These are phyloP conservation scores for Pterocles burchelli DNA, from an alignment of 2,113 vertebrate species.

Conservation along the genomic window DNA sequence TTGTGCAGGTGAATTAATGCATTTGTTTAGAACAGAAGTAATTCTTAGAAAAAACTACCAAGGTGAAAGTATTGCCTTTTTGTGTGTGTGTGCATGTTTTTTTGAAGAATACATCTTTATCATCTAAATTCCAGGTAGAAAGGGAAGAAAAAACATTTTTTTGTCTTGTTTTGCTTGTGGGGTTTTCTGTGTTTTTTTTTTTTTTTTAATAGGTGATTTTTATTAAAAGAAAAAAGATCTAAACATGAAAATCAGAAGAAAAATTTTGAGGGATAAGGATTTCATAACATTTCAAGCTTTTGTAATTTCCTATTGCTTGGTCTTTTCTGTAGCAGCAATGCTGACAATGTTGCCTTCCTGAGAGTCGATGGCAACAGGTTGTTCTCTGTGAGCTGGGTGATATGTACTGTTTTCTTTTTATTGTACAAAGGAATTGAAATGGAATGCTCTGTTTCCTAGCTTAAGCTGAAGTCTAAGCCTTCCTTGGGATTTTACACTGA, in stretches of 20 bases:
- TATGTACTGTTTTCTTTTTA: background rate
- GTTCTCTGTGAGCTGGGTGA: background rate
- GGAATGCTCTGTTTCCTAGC: background rate
- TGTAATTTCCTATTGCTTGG: background rate
- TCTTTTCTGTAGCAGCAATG: background rate
- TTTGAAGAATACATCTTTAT: background rate
- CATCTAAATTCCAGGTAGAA: background rate
- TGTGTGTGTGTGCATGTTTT: background rate
- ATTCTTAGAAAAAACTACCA: background rate
- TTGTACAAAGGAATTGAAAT: background rate
- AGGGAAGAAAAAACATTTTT: background rate
- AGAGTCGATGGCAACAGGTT: background rate
- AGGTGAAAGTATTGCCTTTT: background rate
- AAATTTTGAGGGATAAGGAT: background rate
- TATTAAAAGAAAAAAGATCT: background rate
- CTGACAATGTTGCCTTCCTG: background rate
- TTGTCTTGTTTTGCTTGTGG: background rate
- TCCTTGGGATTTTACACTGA: background rate
- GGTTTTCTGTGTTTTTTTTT: background rate
- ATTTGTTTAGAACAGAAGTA: background rate
- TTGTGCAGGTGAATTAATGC: background rate
- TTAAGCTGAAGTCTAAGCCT: background rate
- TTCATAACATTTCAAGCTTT: background rate
- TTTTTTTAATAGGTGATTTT: background rate
- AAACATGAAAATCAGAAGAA: background rate